A percentile compares a stretch with the other conserved stretches of the same genome.
phyloP scores from a whole-genome alignment of 2,888 invertebrate genomes.

The Dynastes maya region DNA sequence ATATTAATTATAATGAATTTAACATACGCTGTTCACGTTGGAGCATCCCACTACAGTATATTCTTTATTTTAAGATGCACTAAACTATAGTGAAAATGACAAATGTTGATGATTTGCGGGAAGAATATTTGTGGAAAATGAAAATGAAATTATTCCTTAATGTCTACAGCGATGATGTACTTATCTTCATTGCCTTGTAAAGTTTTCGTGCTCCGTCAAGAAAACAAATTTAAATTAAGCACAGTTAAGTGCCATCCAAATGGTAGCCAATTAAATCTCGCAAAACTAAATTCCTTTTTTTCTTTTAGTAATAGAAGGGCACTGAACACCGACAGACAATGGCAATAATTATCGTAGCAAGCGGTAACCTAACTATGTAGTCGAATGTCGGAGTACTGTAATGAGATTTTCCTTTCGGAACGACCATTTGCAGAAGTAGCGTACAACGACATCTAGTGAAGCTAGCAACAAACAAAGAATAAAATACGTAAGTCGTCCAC shows the following conservation, averaged over 20 bases:
- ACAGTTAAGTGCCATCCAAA: not conserved
- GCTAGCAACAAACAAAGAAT: conserved; percentile 20
- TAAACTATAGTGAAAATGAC: no score
- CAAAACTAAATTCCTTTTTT: not conserved
- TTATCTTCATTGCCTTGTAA: no score
- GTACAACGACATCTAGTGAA: not conserved
- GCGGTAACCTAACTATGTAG: not conserved
- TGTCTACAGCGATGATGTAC: no score
- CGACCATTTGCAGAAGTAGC: not conserved
- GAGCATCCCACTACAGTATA: no score
- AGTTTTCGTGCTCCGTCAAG: no score
- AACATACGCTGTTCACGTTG: no score
- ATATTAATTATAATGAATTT: no score
- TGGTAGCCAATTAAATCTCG: not conserved
- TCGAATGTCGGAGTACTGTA: not conserved
- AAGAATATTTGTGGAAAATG: no score
- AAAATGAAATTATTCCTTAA: no score
- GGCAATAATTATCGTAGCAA: conserved; percentile 8
- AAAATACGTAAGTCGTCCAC: conserved; percentile 8
- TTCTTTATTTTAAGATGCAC: no score
- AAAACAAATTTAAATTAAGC: no score
- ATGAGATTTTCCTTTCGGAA: conserved; percentile 11
- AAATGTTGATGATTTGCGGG: no score
- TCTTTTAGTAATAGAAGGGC: not conserved
- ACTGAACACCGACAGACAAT: not conserved